phyloP scores from a whole-genome alignment of 1,140 invertebrate genomes.

The Neodiprion virginianus region DNA sequence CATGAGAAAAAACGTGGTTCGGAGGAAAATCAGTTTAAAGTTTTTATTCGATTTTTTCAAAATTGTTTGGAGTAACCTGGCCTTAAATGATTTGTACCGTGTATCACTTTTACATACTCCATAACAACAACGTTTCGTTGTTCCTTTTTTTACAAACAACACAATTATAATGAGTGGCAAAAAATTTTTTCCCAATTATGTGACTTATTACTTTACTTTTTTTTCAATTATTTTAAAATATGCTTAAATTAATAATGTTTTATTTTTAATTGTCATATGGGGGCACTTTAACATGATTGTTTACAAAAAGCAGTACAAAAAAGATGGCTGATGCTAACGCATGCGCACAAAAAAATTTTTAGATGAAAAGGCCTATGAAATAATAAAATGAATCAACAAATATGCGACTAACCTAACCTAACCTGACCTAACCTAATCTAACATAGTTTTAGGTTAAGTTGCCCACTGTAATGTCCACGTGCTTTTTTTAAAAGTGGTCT shows the following conservation, averaged over 20 bases:
- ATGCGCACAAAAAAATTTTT: no score
- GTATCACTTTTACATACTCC: no score
- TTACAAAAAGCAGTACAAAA: background rate
- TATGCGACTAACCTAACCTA: conserved; percentile 34
- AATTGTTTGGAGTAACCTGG: no score
- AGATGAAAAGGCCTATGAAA: background rate
- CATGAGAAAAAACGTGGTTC: conserved; percentile 20
- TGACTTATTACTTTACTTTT: no score
- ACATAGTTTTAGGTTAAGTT: conserved; percentile 18
- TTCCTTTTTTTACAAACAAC: no score
- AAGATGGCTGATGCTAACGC: no score
- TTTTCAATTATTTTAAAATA: background rate
- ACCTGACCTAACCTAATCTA: background rate
- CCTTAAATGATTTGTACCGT: no score
- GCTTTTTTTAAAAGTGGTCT: background rate
- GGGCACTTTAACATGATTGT: conserved; percentile 22
- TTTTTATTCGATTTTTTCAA: conserved; percentile 14
- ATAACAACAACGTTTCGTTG: no score
- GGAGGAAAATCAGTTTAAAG: conserved; percentile 25
- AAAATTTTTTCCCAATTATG: no score
- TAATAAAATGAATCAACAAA: conserved; percentile 8
- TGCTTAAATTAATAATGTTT: background rate
- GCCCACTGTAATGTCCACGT: background rate
- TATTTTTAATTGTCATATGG: background rate
- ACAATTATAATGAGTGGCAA: no score